Base-by-base conservation (phyloP, 1,140 invertebrate genomes). In the Drosophila grimshawi region DNA sequence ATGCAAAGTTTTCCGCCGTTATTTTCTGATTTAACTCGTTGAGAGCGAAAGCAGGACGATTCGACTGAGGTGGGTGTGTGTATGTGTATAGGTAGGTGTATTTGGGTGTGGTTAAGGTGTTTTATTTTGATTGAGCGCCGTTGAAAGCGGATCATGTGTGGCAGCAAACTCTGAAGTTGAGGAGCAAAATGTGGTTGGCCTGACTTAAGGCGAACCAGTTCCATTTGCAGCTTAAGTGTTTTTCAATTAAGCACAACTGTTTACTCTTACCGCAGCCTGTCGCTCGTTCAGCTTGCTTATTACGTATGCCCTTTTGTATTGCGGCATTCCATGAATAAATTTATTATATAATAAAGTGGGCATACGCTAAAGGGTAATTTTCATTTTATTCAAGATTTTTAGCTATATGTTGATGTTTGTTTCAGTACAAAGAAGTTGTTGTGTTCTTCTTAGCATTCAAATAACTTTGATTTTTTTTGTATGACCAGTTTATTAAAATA, bases 211-310 rank as follows among this genome's bases (percentile, higher is more conserved):
- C 39, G 45, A 70, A 67, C 29, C 66, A 55, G 76, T 59, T 63
- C 10, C 57, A 62, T 65, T 65, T 61, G 33, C 2, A 67, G 79
- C 83, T 78, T 78, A 88, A 88, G 85, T 88, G 83, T 88, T 89
- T 88, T 88, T 78, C 80, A 88, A 88, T 88, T 88, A 88, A 78
- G 66, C 48, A 53, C 68, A 71, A 68, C 59, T 51, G 59, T 69
- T 69, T 63, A 65, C 57, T 52, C 57, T 61, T 11, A 29, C 30
- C 65, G 37, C 66, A 75, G 45, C 30, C 39, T 55, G 19, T 11
- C 10, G 7, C 3, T 32, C 39, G n/a, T 66, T 62, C 27, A 53
- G 19, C 45, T 46, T 52, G 32, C 78, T 86, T 76, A 86, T 86
- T 86, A 80, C 43, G 19, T 68, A 86, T 86, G 83, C 83, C 72